A percentile compares a stretch with the other conserved stretches of the same genome.
Conservation (phyloP, 2,888 invertebrate genomes). For the Leucophenga montana region DNA sequence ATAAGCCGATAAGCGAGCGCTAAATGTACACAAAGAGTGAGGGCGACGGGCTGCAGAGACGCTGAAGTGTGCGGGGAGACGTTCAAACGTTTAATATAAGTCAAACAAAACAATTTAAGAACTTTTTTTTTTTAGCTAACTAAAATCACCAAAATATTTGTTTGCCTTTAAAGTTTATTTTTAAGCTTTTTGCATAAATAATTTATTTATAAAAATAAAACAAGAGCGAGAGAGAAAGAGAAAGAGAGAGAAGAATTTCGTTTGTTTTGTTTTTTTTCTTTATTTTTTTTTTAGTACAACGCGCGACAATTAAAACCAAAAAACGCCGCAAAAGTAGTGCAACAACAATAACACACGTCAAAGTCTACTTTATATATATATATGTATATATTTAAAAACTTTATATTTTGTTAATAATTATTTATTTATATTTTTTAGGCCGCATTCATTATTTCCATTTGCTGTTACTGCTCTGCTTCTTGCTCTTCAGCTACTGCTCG, state of each 20-base stretch:
- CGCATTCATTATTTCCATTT: no score
- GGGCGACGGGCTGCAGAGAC: no score
- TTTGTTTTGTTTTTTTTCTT: no score
- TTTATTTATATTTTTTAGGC: no score
- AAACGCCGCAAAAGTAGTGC: conserved; percentile 34
- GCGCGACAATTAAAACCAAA: neutral
- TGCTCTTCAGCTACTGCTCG: no score
- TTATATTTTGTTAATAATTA: no score
- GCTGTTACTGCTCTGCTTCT: no score
- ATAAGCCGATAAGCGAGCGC: conserved; percentile 18
- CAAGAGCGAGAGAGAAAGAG: neutral
- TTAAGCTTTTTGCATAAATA: conserved; percentile 9
- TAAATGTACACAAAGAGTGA: neutral
- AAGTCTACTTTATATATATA: conserved; percentile 11
- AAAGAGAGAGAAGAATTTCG: neutral
- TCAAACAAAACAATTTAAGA: neutral
- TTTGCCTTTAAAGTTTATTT: neutral
- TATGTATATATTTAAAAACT: conserved; percentile 29
- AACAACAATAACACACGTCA: conserved; percentile 30
- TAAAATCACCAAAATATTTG: no score
- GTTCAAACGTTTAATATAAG: no score
- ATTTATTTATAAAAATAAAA: neutral
- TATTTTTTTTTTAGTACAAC: no score
- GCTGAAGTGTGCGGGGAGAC: no score
- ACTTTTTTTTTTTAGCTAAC: neutral